These are phyloP conservation scores for Scylla paramamosain DNA, from an alignment of 1,140 invertebrate genomes.

Conservation along the genomic window DNA sequence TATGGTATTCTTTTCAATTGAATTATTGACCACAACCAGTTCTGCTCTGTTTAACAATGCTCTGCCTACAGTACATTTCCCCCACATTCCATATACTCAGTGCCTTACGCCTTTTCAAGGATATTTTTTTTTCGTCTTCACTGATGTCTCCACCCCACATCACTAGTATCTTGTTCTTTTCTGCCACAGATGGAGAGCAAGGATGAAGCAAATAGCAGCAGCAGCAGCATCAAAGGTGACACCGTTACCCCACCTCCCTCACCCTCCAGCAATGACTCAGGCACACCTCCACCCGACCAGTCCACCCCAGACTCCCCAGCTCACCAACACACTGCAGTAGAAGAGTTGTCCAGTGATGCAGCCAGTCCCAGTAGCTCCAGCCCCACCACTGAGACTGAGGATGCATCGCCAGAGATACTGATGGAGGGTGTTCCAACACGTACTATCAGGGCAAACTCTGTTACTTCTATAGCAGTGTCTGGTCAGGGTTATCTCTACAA, in stretches of 20 bases:
- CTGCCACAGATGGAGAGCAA: slow-evolving; percentile 42
- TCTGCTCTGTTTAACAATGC: background rate
- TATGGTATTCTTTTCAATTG: background rate
- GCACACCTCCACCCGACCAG: background rate
- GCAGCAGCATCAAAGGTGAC: background rate
- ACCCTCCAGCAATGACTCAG: slow-evolving; percentile 21
- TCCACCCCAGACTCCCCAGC: background rate
- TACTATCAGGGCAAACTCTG: slow-evolving; percentile 6
- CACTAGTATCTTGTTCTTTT: background rate
- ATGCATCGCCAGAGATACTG: slow-evolving; percentile 43
- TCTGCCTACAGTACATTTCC: too few species aligned
- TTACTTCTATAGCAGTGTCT: background rate
- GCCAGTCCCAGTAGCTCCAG: background rate
- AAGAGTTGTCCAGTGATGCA: background rate
- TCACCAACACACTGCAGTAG: background rate
- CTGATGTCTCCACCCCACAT: too few species aligned
- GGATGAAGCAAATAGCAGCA: background rate
- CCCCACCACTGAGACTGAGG: background rate
- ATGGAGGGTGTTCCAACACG: slow-evolving; percentile 46
- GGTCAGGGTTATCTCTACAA: slow-evolving; percentile 47
- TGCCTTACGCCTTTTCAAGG: too few species aligned
- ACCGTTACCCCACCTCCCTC: background rate
- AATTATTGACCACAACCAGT: background rate
- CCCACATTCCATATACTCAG: too few species aligned
- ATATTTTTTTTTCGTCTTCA: too few species aligned